phyloP scores from a whole-genome alignment of 2,888 invertebrate genomes.

The Nematopogon swammerdamellus region DNA sequence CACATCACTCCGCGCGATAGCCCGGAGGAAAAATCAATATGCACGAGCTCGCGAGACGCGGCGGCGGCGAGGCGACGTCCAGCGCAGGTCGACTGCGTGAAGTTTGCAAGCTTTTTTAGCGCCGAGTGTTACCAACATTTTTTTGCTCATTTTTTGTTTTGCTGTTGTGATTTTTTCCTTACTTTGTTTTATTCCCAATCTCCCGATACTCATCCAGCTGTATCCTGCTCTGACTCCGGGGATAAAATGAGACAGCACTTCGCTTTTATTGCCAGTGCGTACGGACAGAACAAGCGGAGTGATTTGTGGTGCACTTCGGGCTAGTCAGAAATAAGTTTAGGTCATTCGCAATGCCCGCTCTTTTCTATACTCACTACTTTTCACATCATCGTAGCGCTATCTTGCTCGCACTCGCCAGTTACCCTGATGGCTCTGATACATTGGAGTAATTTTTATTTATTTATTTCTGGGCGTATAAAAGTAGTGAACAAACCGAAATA shows the following conservation, averaged over 20 bases:
- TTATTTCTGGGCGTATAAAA: neutral
- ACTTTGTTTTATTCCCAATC: conserved; percentile 6
- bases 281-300: conserved; percentile 6
- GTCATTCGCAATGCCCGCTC: conserved; percentile 36
- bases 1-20: neutral
- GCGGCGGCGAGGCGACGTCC: conserved; percentile 59
- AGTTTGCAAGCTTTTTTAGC: conserved; percentile 61
- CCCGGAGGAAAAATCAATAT: conserved; percentile 50
- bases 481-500: neutral
- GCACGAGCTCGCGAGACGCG: conserved; percentile 52
- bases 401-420: neutral
- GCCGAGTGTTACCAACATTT: conserved; percentile 59
- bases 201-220: neutral
- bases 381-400: neutral
- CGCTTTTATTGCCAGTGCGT: neutral
- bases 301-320: conserved; percentile 45
- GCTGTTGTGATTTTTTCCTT: conserved; percentile 54
- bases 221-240: neutral
- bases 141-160: conserved; percentile 56
- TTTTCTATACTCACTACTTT: neutral
- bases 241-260: neutral
- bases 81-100: conserved; percentile 59
- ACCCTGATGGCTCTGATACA: neutral
- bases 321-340: conserved; percentile 23
- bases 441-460: neutral